Conservation (phyloP, 1,140 invertebrate genomes). For the Eubasilissa regina region DNA sequence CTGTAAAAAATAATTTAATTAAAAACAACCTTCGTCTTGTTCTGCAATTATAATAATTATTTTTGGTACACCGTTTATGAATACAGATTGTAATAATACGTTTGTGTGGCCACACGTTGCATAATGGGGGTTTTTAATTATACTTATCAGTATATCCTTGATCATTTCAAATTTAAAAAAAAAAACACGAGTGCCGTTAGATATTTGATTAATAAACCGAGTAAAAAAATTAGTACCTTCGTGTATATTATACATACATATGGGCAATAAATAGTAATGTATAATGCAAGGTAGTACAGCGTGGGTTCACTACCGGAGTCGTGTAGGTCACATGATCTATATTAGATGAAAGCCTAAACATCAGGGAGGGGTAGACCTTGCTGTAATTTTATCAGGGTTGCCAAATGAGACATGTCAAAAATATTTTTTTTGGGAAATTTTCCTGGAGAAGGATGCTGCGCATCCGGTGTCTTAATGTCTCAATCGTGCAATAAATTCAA, state of each 20-base stretch:
- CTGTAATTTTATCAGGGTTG: constrained; percentile 43
- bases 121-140: constrained; percentile 11
- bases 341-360: constrained; percentile 55
- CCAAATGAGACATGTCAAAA: neutral
- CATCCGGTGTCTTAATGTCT: neutral
- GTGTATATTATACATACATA: neutral
- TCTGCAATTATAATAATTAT: too few species aligned
- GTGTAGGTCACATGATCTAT: constrained; percentile 50
- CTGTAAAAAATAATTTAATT: neutral
- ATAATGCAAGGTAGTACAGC: neutral
- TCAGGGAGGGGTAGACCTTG: constrained; percentile 48
- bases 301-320: neutral
- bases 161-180: neutral
- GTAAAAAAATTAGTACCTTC: neutral
- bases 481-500: neutral
- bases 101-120: neutral
- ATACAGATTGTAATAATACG: too few species aligned
- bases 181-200: neutral
- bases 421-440: neutral
- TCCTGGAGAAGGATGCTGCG: too few species aligned
- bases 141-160: constrained; percentile 9
- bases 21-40: neutral
- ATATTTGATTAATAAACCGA: constrained; percentile 2
- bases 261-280: constrained; percentile 19
- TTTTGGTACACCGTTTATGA: too few species aligned